Evolutionary conservation across 1,140 invertebrate species (phyloP).

Genomic region (Idris sp.): DNA sequence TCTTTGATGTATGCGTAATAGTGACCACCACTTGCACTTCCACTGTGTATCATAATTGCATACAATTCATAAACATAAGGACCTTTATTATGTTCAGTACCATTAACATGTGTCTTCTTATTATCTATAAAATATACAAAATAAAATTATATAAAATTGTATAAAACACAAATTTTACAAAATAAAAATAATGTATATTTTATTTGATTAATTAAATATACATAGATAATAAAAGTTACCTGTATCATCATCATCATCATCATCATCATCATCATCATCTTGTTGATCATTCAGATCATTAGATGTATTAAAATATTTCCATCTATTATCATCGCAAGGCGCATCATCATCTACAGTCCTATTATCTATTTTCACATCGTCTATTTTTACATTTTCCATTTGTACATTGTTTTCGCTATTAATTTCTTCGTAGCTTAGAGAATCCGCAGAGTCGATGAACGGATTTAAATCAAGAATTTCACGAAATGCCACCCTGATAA

Average conservation of each 20-base stretch:
- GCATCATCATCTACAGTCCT: slow-evolving; percentile 84
- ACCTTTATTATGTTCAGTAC: slow-evolving; percentile 80
- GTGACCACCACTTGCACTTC: slow-evolving; percentile 93
- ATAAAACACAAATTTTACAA: too few relatives aligned
- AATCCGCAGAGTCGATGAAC: slow-evolving; percentile 81
- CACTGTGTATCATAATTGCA: slow-evolving; percentile 96
- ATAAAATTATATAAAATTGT: too few relatives aligned
- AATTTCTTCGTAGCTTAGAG: slow-evolving; percentile 75
- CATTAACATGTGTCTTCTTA: too few relatives aligned
- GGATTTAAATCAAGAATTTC: slow-evolving; percentile 89
- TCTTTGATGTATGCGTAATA: slow-evolving; percentile 97
- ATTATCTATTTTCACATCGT: slow-evolving; percentile 85
- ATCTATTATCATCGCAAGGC: slow-evolving; percentile 74
- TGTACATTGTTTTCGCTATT: slow-evolving; percentile 80
- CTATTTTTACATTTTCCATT: slow-evolving; percentile 54
- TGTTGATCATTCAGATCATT: slow-evolving; percentile 69
- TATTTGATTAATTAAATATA: too few relatives aligned
- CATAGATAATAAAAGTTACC: too few relatives aligned
- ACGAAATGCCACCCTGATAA: slow-evolving; percentile 88
- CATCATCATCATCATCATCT: slow-evolving; percentile 73
- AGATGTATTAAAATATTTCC: too few relatives aligned
- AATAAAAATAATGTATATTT: too few relatives aligned
- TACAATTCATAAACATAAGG: slow-evolving; percentile 93
- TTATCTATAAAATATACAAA: too few relatives aligned
- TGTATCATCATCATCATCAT: slow-evolving; percentile 78